These are phyloP conservation scores for Hydra vulgaris DNA, from an alignment of 30 jellyfish, hydroid and myxozoan species.

Conservation along the genomic window DNA sequence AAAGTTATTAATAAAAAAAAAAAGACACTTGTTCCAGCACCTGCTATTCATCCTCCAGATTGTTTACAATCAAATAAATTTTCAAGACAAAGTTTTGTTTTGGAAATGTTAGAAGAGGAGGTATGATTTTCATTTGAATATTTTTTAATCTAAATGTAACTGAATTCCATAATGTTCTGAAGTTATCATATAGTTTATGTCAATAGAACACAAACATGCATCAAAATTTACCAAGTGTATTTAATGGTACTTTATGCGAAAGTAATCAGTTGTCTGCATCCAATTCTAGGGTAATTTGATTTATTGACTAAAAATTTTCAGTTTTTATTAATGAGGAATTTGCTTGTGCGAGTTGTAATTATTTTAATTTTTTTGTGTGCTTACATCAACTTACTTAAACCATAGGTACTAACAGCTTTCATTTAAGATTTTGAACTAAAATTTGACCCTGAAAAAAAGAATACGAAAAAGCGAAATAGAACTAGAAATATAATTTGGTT, in stretches of 20 bases:
- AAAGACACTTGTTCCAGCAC: background rate
- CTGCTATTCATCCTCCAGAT: background rate
- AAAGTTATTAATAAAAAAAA: background rate
- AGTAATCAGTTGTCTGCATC: background rate
- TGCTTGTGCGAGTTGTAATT: background rate
- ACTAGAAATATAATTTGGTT: background rate
- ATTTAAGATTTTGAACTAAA: background rate
- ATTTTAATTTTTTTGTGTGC: background rate
- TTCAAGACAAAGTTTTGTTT: background rate
- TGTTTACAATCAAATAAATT: background rate
- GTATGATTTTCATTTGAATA: background rate
- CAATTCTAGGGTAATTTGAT: background rate
- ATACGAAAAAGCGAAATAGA: background rate
- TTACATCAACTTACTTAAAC: background rate
- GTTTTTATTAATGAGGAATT: background rate
- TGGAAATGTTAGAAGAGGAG: background rate
- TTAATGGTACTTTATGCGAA: background rate
- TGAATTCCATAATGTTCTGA: background rate
- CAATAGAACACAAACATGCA: background rate
- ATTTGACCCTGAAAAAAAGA: background rate
- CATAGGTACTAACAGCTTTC: background rate
- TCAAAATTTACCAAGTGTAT: background rate
- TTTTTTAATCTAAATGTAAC: background rate
- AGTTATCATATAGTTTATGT: background rate
- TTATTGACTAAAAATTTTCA: background rate